Base-by-base conservation (phyloP, 1,140 invertebrate species). In the Ylistrum balloti region DNA sequence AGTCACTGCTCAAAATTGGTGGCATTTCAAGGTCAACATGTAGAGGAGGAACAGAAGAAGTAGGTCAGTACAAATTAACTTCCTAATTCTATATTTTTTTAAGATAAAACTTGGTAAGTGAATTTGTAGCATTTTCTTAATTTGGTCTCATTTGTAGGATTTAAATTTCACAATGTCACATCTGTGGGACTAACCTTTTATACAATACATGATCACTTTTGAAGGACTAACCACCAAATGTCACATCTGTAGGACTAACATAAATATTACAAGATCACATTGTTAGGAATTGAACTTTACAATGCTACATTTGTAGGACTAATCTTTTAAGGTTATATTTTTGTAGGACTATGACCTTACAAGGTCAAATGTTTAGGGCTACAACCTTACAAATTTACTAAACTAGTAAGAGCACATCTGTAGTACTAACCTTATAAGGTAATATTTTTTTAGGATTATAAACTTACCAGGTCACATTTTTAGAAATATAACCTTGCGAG, bases 11-110 rank as follows among this genome's bases (percentile, higher is more conserved):
- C 35, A 89, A 91, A 22, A 89, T 94, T 15, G 94, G 94, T 34
- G 90, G 92, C 33, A 88, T 91, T 32, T 88, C 92, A 15, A 91
- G 92, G 22, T 90, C 90, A 38, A 91, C 91, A 20, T 92, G 94
- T 87, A 91, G 92, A 90, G 94, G 94, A 22, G 94, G 93, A 0
- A 94, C 93, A 85, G 93, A 94, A 34, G 93, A 94, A 45, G 91
- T 94, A 86, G 94, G 94, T 94, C 35, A 89, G 92, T 88, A 85
- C 32, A 0, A 74, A n/a, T n/a, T n/a, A n/a, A n/a, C n/a, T n/a
- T n/a, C n/a, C n/a, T n/a, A n/a, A n/a, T n/a, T n/a, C n/a, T n/a
- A n/a, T n/a, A n/a, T n/a, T n/a, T n/a, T n/a, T n/a, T n/a, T n/a
- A n/a, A n/a, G n/a, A n/a, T n/a, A n/a, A n/a, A n/a, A n/a, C n/a